A percentile compares a stretch with the other conserved stretches of the same genome.
These are phyloP conservation scores for Cebidichthys violaceus DNA, from an alignment of 2,113 vertebrate genomes.

Conservation along the genomic window DNA sequence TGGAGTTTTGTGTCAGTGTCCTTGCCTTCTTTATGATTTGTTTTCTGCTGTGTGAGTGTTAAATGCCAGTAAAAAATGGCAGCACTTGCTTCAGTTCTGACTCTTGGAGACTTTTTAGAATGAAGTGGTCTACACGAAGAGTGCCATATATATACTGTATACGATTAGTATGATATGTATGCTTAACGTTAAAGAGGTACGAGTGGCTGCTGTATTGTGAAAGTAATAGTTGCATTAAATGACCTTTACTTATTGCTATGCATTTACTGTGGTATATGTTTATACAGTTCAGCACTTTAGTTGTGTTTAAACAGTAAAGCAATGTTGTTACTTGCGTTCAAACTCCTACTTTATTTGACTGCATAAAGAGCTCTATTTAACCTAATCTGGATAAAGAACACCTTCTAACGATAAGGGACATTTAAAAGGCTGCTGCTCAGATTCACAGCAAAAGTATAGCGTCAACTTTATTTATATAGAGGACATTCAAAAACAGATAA, in stretches of 20 bases:
- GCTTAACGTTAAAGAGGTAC: too few species aligned
- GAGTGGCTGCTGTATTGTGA: neutral
- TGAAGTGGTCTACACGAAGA: constrained; percentile 29
- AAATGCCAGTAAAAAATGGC: neutral
- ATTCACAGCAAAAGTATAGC: constrained; percentile 2
- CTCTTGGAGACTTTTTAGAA: neutral
- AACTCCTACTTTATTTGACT: neutral
- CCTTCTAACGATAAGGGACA: neutral
- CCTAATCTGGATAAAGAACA: neutral
- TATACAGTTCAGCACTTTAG: neutral
- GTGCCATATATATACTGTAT: neutral
- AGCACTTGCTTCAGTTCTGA: constrained; percentile 18
- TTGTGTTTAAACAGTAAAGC: neutral
- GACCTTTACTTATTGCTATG: neutral
- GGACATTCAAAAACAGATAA: constrained; percentile 8
- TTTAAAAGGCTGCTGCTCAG: constrained; percentile 16
- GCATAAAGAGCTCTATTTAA: neutral
- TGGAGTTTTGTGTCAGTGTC: neutral
- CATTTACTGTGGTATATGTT: neutral
- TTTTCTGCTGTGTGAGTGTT: constrained; percentile 7
- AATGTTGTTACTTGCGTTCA: constrained; percentile 12
- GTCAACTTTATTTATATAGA: constrained; percentile 4
- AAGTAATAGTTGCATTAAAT: neutral
- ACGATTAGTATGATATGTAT: too few species aligned
- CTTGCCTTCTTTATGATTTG: neutral